Evolutionary conservation across 2,797 vertebrate genomes (phyloP), one percentile per base, ranked within the genome.

Genomic region (Enteromius argenteus): DNA sequence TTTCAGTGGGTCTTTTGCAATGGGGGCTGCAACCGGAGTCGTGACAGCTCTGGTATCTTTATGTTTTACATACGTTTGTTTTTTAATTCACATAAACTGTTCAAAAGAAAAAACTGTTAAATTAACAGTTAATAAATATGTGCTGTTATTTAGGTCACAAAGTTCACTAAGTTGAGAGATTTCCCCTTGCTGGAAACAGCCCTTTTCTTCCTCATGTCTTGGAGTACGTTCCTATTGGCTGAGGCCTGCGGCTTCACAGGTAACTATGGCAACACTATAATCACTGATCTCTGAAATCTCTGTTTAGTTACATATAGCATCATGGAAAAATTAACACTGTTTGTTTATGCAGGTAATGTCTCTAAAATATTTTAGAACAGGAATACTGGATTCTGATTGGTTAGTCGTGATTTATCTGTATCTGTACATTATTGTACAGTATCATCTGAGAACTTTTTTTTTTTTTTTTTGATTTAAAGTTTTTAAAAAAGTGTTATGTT

Each of bases 191-290:
- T 99, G 91, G 98, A 99, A 94, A 99, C 98, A 0, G 98, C 97
- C 9, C 92, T 99, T 67, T 99, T 99, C 90, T 99, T 99, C 94
- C 89, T 99, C 85, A 98, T 99, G 98, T 99, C 98, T 71, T 99
- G 98, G 98, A 99, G 98, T 92, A 99, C 98, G 0, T 99, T 99
- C 88, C 95, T 99, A 60, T 90, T 99, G 92, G 98, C 98, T 0
- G 98, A 99, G 91, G 97, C 98, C 0, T 99, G 98, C 68, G 97
- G 97, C 10, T 98, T 99, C 92, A 99, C 98, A 91, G 98, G 98
- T 96, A 91, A 89, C 67, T n/a, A 39, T 32, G 21, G 8, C 32
- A 76, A 32, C 44, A 19, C 30, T 68, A 14, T 76, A 13, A 30
- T 8, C 60, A 13, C 56, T 27, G 56, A 60, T 58, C 21, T 60